Evolutionary conservation across 2,113 vertebrate genomes (phyloP), one percentile per base, ranked within the genome.

Genomic region (Alces alces): DNA sequence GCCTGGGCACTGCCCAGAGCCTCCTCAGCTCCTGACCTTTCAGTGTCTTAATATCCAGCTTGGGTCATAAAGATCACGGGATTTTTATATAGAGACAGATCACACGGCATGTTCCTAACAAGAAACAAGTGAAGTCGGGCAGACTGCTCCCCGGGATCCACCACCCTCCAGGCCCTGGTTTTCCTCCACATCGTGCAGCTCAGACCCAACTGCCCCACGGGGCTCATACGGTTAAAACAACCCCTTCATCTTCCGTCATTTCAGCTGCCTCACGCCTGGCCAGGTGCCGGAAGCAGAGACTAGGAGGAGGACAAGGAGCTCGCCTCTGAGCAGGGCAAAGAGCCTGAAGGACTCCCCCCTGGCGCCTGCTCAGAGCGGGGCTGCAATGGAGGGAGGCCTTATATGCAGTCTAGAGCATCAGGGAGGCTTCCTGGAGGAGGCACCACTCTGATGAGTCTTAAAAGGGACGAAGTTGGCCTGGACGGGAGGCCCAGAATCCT

Each of bases 191-290:
- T 3, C 0, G 0, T 7, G 15, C 5, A 21, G 28, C 9, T 27
- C 61, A 4, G 64, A 78, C 57, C 57, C 21, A 11, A 11, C 13
- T 0, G 13, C 25, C 57, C 27, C 11, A 3, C 0, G 25, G 50
- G 0, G 10, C 79, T 4, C 10, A 0, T 0, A 1, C 0, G 0
- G 60, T 28, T 9, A 3, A 33, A 86, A 21, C 33, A 5, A 2
- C 9, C 4, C 57, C 80, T 33, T 13, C 5, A 7, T 43, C 15
- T 2, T 39, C 82, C 3, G 2, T 14, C 28, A 19, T 7, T 33
- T 54, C 23, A 47, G 61, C 28, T 47, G 50, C 50, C 50, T 17
- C 17, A 4, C 4, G 4, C 50, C 36, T 3, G 57, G 27, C 45
- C 43, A 0, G 30, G 6, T 6, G 47, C 36, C 13, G 0, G 73